These are phyloP conservation scores for Oncorhynchus tshawytscha DNA, from an alignment of 2,113 vertebrate genomes.

Conservation along the genomic window DNA sequence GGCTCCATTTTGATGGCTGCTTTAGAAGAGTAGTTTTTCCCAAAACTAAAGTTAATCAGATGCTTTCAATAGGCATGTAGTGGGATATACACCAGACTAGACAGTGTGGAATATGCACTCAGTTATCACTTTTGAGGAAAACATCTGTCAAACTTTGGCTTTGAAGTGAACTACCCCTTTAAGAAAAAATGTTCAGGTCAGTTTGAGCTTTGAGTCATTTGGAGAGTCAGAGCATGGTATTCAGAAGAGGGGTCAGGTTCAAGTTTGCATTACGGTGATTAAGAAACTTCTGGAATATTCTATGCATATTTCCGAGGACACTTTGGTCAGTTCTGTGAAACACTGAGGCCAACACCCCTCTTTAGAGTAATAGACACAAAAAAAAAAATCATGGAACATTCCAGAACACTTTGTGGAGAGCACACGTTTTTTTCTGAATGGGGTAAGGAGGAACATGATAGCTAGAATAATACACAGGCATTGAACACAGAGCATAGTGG, in stretches of 20 bases:
- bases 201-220: not conserved
- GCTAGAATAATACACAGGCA: conserved; percentile 62
- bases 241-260: conserved; percentile 13
- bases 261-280: not conserved
- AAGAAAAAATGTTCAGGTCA: conserved; percentile 4
- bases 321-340: conserved; percentile 65
- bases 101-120: not conserved
- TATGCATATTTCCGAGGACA: conserved; percentile 43
- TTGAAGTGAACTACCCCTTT: conserved; percentile 6
- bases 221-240: not conserved
- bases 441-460: conserved; percentile 42
- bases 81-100: not conserved
- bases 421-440: conserved; percentile 36
- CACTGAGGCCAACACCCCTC: conserved; percentile 57
- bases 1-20: not conserved
- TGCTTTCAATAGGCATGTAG: not conserved
- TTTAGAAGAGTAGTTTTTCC: not conserved
- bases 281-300: conserved; percentile 17
- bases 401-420: conserved; percentile 42
- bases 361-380: conserved; percentile 31
- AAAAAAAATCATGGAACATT: conserved; percentile 46
- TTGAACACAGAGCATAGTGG: conserved; percentile 65
- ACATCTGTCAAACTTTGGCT: not conserved
- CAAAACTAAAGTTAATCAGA: not conserved
- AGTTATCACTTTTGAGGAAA: not conserved